Evolutionary conservation across 2,113 vertebrate species (phyloP).

Genomic region (Alces alces): DNA sequence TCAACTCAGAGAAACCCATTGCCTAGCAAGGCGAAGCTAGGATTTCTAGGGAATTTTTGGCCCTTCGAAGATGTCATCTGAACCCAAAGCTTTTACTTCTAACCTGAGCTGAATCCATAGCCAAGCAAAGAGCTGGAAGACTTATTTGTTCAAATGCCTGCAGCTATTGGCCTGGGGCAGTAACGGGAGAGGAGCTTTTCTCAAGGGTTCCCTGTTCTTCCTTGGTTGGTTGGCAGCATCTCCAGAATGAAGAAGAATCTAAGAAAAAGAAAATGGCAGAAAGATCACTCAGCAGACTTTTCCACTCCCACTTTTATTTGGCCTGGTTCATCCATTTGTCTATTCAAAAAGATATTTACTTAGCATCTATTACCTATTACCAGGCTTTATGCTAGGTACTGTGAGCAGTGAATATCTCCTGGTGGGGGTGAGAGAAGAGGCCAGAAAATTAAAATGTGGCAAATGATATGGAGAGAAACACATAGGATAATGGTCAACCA

Average conservation of each 20-base stretch:
- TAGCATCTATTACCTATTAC: neutral
- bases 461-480: neutral
- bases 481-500: neutral
- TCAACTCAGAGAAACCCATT: neutral
- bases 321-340: neutral
- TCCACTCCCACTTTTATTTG: neutral
- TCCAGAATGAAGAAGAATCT: neutral
- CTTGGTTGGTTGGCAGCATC: neutral
- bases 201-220: neutral
- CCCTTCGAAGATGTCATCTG: constrained; percentile 16
- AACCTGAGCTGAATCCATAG: neutral
- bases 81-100: neutral
- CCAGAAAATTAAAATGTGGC: neutral
- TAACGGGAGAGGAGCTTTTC: neutral
- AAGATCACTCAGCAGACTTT: neutral
- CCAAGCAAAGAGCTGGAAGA: neutral
- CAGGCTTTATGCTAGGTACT: neutral
- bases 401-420: neutral
- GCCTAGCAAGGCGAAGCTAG: neutral
- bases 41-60: neutral
- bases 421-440: neutral
- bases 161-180: neutral
- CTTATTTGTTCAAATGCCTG: neutral
- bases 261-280: neutral
- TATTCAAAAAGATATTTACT: neutral